Conservation (phyloP, 2,797 vertebrate species). For the Pseudochaenichthys georgianus region DNA sequence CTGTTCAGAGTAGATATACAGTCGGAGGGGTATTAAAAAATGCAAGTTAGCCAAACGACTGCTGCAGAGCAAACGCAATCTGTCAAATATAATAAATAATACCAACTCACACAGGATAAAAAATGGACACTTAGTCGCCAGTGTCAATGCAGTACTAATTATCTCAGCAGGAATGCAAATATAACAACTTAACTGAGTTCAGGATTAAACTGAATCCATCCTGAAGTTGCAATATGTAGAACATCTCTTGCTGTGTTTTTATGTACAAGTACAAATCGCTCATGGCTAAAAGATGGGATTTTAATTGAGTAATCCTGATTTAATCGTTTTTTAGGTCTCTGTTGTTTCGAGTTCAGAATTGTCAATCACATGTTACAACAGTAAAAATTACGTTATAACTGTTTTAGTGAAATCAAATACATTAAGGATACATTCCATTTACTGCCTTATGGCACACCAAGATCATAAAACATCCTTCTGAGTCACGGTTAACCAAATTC, state of each 20-base stretch:
- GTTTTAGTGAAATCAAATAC: constrained; percentile 16
- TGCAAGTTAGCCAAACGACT: constrained; percentile 13
- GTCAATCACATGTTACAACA: constrained; percentile 15
- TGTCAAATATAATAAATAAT: constrained; percentile 24
- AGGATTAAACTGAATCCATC: neutral
- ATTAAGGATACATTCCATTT: constrained; percentile 6
- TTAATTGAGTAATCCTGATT: neutral
- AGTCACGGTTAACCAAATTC: neutral
- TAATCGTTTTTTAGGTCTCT: constrained; percentile 2
- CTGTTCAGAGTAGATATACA: neutral
- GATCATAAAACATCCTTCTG: constrained; percentile 2
- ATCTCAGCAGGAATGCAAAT: neutral
- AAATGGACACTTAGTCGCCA: constrained; percentile 21
- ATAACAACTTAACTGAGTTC: neutral
- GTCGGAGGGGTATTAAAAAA: neutral
- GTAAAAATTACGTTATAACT: neutral
- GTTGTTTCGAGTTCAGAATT: constrained; percentile 9
- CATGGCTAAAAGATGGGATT: neutral
- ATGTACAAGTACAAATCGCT: neutral
- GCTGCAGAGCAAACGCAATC: constrained; percentile 33
- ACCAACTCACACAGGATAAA: constrained; percentile 40
- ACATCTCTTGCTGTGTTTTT: constrained; percentile 2
- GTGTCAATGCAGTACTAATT: neutral
- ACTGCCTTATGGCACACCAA: neutral
- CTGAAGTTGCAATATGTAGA: constrained; percentile 1